Conservation (phyloP, 2,888 invertebrate genomes). For the Rhodophaea formosa region DNA sequence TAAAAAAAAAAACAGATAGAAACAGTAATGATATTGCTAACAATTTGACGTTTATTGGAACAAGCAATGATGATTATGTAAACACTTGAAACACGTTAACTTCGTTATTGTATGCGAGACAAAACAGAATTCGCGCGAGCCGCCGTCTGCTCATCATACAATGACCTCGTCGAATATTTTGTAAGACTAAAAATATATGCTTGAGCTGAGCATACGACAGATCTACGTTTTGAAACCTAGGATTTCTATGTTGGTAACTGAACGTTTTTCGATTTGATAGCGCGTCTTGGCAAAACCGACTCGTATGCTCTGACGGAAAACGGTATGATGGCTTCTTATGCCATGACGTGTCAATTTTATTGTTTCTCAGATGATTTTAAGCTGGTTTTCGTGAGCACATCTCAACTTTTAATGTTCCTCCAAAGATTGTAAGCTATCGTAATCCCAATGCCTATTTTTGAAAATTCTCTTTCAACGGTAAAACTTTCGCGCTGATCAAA, state of each 20-base stretch:
- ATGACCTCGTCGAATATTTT: conserved; percentile 49
- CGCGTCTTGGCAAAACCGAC: background rate
- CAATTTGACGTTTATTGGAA: no score
- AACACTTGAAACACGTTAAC: conserved; percentile 27
- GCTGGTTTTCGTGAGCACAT: no score
- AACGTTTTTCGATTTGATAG: background rate
- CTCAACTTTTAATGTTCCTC: no score
- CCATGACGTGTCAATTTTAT: background rate
- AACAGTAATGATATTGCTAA: no score
- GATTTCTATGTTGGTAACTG: background rate
- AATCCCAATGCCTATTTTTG: no score
- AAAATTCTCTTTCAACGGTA: no score
- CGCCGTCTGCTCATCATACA: conserved; percentile 31
- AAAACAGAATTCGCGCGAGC: conserved; percentile 32
- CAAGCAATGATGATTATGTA: conserved; percentile 30
- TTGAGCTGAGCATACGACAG: conserved; percentile 1
- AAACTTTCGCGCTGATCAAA: no score
- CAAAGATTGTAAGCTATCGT: no score
- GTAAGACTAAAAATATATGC: conserved; percentile 45
- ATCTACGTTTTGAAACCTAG: conserved; percentile 4
- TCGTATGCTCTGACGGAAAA: background rate
- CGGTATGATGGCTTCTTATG: background rate
- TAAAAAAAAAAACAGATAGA: no score
- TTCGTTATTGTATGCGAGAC: conserved; percentile 25
- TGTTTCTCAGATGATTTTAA: no score